These are phyloP conservation scores for Eristalis intricaria DNA, from an alignment of 2,888 invertebrate species.

Conservation along the genomic window DNA sequence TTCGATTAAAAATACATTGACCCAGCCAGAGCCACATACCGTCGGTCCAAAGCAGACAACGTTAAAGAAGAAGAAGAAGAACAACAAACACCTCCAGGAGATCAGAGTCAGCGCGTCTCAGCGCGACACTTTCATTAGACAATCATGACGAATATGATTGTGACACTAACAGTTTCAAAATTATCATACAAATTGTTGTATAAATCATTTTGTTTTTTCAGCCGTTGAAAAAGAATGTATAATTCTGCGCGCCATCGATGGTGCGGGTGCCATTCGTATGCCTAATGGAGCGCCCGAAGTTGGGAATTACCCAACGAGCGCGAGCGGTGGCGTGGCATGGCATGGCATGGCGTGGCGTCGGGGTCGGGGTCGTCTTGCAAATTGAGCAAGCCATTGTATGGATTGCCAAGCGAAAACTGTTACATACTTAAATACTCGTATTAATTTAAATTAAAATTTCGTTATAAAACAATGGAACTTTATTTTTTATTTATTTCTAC, in stretches of 20 bases:
- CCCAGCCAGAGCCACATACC: not conserved
- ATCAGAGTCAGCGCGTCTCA: not conserved
- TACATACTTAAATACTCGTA: not conserved
- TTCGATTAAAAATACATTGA: not conserved
- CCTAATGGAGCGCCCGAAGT: slow-evolving; percentile 25
- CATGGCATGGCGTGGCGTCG: too few species aligned
- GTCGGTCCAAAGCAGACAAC: not conserved
- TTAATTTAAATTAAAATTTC: slow-evolving; percentile 29
- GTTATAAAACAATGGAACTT: slow-evolving; percentile 58
- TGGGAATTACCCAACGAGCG: slow-evolving; percentile 16
- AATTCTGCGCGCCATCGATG: slow-evolving; percentile 38
- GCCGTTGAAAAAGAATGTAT: slow-evolving; percentile 8
- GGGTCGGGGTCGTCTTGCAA: not conserved
- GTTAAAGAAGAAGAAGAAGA: too few species aligned
- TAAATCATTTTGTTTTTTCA: slow-evolving; percentile 30
- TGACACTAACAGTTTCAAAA: slow-evolving; percentile 47
- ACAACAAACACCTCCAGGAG: not conserved
- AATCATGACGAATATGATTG: slow-evolving; percentile 27
- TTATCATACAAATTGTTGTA: slow-evolving; percentile 47
- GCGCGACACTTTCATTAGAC: slow-evolving; percentile 43
- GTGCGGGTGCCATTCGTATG: slow-evolving; percentile 65
- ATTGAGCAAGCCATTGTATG: slow-evolving; percentile 44
- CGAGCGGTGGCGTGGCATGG: not conserved
- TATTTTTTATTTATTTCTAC: slow-evolving; percentile 44
- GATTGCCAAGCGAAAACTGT: slow-evolving; percentile 10